Evolutionary conservation across 2,888 invertebrate genomes (phyloP), one percentile per base, ranked within the genome.

Genomic region (Harpalus rubripes): DNA sequence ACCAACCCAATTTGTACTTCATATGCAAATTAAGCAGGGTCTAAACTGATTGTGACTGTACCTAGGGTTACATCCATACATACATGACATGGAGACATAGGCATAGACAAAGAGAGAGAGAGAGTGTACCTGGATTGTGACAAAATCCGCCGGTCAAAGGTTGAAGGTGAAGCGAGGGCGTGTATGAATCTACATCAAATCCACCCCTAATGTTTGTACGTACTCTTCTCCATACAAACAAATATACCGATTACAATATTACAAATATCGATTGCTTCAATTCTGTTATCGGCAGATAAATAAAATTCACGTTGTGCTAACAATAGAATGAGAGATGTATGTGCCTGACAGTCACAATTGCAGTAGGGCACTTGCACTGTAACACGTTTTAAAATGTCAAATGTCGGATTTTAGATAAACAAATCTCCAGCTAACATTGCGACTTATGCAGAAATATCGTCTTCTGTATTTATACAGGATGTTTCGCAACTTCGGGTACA

Each of bases 71-170:
- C 32, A 32, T 32, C 32, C 32, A 12, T 12, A 52, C 10, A 52
- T 52, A 52, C 44, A 52, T 52, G 44, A 52, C 44, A 52, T 52
- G 32, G 32, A 32, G 32, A 32, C 32, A 32, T 32, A 32, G 32
- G 5, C 32, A 32, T n/a, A n/a, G n/a, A n/a, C n/a, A n/a, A n/a
- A n/a, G 5, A 32, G 32, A 32, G 32, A 32, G 3, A 52, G 8
- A 52, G 44, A 52, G 44, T 52, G 44, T 52, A 52, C 44, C 44
- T 52, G 44, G 44, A 52, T 52, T 52, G 44, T 52, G 44, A 52
- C 12, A 52, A 32, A 8, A 52, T 52, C 44, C 44, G 44, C 44
- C 44, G 44, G 44, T 52, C 44, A 52, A 52, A 7, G 44, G 44
- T 52, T 52, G 44, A 52, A 52, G 44, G 44, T 52, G 44, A 52